These are phyloP conservation scores for Brachyhypopomus gauderio DNA, from an alignment of 2,113 vertebrate species.

Conservation along the genomic window DNA sequence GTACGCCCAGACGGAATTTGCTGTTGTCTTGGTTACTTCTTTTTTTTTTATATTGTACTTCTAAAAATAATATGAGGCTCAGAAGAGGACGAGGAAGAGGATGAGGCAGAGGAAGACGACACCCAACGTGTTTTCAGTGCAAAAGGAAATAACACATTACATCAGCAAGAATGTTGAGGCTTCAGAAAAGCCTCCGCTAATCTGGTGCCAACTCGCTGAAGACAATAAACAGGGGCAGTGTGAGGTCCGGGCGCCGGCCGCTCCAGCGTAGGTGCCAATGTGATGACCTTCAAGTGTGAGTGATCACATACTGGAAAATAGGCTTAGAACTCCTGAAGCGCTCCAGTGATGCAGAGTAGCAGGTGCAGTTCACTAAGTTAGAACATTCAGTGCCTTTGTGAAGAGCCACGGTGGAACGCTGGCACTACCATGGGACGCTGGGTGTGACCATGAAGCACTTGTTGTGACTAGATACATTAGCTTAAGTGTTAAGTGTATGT, in stretches of 20 bases:
- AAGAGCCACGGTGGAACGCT: neutral
- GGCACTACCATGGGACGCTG: neutral
- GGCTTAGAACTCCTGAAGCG: neutral
- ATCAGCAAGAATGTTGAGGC: slow-evolving; percentile 25
- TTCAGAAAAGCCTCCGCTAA: slow-evolving; percentile 17
- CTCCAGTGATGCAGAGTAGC: neutral
- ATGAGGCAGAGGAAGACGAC: neutral
- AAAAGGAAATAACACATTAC: slow-evolving; percentile 29
- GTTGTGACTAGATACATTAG: no score
- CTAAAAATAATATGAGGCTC: slow-evolving; percentile 46
- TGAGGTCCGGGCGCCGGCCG: neutral
- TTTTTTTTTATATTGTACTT: slow-evolving; percentile 14
- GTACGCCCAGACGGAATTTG: slow-evolving; percentile 21
- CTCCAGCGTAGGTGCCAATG: slow-evolving; percentile 1
- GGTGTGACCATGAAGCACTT: no score
- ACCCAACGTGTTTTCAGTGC: slow-evolving; percentile 4
- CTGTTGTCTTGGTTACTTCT: slow-evolving; percentile 51
- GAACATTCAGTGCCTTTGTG: neutral
- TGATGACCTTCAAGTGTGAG: slow-evolving; percentile 17
- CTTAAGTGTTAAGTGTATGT: neutral
- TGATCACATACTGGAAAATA: slow-evolving; percentile 27
- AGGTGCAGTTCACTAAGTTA: slow-evolving; percentile 6
- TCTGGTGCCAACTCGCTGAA: neutral
- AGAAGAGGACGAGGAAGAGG: neutral
- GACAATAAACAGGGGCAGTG: slow-evolving; percentile 6